phyloP scores from a whole-genome alignment of 30 jellyfish, hydroid and myxozoan genomes.

The Aurelia sp. region DNA sequence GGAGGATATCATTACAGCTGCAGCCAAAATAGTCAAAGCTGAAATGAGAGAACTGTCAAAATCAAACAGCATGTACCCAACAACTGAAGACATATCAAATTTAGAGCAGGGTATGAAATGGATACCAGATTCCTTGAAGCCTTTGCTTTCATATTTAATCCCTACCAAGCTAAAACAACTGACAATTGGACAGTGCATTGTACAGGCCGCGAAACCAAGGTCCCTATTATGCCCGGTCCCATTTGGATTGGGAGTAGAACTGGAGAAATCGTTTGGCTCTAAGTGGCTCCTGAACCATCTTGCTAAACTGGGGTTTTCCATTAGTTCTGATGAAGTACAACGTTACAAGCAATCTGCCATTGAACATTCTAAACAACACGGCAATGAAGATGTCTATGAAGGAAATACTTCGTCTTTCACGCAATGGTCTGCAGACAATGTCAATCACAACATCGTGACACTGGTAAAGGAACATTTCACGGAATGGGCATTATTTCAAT shows the following conservation, averaged over 20 bases:
- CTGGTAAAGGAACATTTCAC: constrained; percentile 69
- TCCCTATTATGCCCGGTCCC: constrained; percentile 55
- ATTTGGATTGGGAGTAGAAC: constrained; percentile 70
- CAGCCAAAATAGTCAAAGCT: constrained; percentile 45
- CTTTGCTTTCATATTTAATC: too few species aligned
- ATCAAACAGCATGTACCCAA: constrained; percentile 28
- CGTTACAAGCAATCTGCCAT: constrained; percentile 67
- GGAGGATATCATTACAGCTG: constrained; percentile 47
- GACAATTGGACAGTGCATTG: constrained; percentile 55
- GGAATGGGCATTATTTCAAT: constrained; percentile 68
- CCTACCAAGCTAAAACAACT: neutral
- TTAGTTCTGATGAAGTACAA: constrained; percentile 66
- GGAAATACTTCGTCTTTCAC: too few species aligned
- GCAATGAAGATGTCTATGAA: neutral
- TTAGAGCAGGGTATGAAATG: constrained; percentile 18
- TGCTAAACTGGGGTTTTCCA: constrained; percentile 61
- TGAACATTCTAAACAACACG: constrained; percentile 1
- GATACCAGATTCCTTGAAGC: constrained; percentile 41
- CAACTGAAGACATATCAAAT: constrained; percentile 16
- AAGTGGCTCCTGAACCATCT: constrained; percentile 60
- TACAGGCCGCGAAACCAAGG: constrained; percentile 70
- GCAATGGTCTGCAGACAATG: constrained; percentile 60
- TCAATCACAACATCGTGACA: constrained; percentile 54
- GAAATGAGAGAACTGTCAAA: constrained; percentile 47
- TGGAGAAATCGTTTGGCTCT: constrained; percentile 63